Evolutionary conservation across 2,888 invertebrate genomes (phyloP).

Genomic region (Phrixothrix hirtus): DNA sequence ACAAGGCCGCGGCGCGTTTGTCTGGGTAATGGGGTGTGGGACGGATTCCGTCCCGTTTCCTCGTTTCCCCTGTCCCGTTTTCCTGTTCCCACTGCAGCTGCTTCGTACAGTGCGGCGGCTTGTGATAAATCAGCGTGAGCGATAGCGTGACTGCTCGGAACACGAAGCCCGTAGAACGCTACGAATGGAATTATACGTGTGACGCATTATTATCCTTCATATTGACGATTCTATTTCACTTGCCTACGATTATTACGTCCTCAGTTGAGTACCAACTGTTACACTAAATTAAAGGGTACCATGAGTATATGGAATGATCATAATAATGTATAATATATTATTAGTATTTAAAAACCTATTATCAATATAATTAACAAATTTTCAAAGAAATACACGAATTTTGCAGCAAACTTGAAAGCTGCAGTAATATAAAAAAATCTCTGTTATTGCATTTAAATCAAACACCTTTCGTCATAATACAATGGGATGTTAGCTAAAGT

Average conservation of each 20-base stretch:
- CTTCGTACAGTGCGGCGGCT: constrained; percentile 38
- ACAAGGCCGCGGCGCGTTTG: constrained; percentile 46
- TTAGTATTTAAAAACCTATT: too few relatives aligned
- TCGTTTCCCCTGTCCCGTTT: constrained; percentile 24
- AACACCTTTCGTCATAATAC: too few relatives aligned
- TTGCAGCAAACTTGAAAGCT: too few relatives aligned
- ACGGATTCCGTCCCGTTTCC: constrained; percentile 33
- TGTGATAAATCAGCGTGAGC: constrained; percentile 44
- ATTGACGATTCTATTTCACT: constrained; percentile 30
- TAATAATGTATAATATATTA: too few relatives aligned
- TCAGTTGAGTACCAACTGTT: too few relatives aligned
- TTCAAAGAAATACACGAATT: too few relatives aligned
- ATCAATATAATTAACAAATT: too few relatives aligned
- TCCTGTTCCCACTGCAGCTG: constrained; percentile 30
- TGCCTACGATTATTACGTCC: constrained; percentile 14
- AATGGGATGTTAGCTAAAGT: too few relatives aligned
- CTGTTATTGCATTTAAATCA: too few relatives aligned
- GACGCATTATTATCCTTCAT: constrained; percentile 30
- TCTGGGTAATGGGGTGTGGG: constrained; percentile 44
- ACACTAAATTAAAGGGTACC: too few relatives aligned
- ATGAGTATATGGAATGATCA: too few relatives aligned
- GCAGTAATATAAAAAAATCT: too few relatives aligned
- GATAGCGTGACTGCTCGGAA: constrained; percentile 34
- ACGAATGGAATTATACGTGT: constrained; percentile 29
- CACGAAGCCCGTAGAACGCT: constrained; percentile 32